Evolutionary conservation across 2,888 invertebrate genomes (phyloP).

Genomic region (Belgica antarctica): DNA sequence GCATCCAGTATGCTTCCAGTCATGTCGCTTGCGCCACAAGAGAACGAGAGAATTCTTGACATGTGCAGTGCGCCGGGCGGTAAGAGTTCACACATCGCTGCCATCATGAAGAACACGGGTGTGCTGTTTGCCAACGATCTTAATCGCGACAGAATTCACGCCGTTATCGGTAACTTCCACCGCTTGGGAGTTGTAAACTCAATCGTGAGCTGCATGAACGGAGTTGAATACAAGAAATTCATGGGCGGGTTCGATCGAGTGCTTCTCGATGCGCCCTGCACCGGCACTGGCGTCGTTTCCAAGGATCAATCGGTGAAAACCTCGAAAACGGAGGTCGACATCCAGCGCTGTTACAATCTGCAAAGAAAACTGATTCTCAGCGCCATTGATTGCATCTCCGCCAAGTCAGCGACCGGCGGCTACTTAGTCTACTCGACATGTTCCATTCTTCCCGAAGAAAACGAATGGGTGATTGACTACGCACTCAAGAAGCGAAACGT

Average conservation of each 20-base stretch:
- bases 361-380: conserved; percentile 89
- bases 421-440: conserved; percentile 98
- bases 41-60: conserved; percentile 90
- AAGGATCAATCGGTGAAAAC: conserved; percentile 97
- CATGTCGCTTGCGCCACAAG: conserved; percentile 96
- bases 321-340: conserved; percentile 82
- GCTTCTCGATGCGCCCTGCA: conserved; percentile 95
- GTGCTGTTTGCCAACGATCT: conserved; percentile 94
- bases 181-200: conserved; percentile 93
- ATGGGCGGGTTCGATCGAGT: conserved; percentile 94
- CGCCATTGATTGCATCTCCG: conserved; percentile 95
- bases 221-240: conserved; percentile 76
- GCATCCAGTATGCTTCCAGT: conserved; percentile 96
- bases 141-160: conserved; percentile 83
- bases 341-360: conserved; percentile 86
- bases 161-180: conserved; percentile 95
- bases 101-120: conserved; percentile 98
- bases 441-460: conserved; percentile 96
- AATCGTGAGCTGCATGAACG: conserved; percentile 86
- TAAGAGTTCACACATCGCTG: conserved; percentile 96
- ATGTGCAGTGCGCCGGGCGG: conserved; percentile 99
- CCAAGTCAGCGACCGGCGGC: conserved; percentile 88
- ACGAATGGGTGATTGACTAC: conserved; percentile 96
- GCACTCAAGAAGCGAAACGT: conserved; percentile 90
- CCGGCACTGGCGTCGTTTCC: conserved; percentile 95